Percentiles rank a stretch among this genome's conserved stretches.
Evolutionary conservation across 2,797 vertebrate genomes (phyloP).

Genomic region (Rhinichthys osculus): DNA sequence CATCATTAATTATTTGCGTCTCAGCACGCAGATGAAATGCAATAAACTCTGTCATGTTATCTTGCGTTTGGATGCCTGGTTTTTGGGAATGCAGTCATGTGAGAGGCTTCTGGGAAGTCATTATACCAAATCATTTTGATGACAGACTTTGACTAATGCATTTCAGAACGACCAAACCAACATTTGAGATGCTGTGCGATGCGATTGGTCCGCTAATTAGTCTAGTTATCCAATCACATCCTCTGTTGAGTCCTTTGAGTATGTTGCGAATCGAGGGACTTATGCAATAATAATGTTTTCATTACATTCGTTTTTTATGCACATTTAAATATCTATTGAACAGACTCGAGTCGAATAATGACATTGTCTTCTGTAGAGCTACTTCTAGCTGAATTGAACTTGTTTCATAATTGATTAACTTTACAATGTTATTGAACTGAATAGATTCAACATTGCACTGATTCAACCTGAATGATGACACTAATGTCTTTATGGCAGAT

Average conservation of each 20-base stretch:
- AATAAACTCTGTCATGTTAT: not conserved
- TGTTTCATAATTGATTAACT: not conserved
- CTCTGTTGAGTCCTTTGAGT: not conserved
- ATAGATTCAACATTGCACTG: not conserved
- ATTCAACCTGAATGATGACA: not conserved
- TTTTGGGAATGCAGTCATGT: not conserved
- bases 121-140: not conserved
- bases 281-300: not conserved
- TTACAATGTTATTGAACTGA: not conserved
- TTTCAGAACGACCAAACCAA: not conserved
- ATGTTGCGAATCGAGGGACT: not conserved
- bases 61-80: not conserved
- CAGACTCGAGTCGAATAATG: not conserved
- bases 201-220: not conserved
- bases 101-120: not conserved
- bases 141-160: not conserved
- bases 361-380: not conserved
- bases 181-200: not conserved
- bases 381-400: not conserved
- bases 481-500: not conserved
- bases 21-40: too few relatives aligned
- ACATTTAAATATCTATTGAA: not conserved
- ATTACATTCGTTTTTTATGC: too few relatives aligned
- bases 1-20: too few relatives aligned
- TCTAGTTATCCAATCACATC: not conserved